Evolutionary conservation across 2,888 invertebrate species (phyloP).

Genomic region (Palloptera scutellata): DNA sequence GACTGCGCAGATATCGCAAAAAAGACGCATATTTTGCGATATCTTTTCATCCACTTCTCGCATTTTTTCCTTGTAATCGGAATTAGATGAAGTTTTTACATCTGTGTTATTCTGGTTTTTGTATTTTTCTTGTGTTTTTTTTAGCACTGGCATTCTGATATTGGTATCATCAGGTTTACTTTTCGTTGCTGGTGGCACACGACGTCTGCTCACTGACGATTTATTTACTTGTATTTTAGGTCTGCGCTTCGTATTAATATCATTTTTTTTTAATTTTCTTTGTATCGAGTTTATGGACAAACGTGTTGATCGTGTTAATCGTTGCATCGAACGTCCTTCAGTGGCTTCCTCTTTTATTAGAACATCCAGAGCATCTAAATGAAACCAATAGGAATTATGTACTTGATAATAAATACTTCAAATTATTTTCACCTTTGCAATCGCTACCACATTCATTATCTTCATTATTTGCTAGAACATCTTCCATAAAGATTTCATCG

Average conservation of each 20-base stretch:
- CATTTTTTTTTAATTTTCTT: neutral
- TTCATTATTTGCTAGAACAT: conserved; percentile 22
- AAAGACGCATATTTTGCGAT: conserved; percentile 56
- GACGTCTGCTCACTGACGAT: conserved; percentile 24
- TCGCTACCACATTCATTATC: conserved; percentile 3
- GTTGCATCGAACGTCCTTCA: neutral
- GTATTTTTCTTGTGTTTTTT: conserved; percentile 14
- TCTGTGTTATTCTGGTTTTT: conserved; percentile 1
- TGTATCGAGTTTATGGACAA: neutral
- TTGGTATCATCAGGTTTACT: neutral
- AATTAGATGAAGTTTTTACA: neutral
- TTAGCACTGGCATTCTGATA: neutral
- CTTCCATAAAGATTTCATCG: conserved; percentile 33
- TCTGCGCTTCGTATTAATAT: neutral
- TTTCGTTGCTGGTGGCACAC: conserved; percentile 29
- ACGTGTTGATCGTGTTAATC: conserved; percentile 14
- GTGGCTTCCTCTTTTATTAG: neutral
- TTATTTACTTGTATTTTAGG: neutral
- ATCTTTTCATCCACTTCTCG: conserved; percentile 57
- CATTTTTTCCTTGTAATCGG: conserved; percentile 39
- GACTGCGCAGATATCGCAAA: conserved; percentile 55
- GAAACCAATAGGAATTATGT: neutral
- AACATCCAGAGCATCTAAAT: conserved; percentile 16
- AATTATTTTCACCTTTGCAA: neutral
- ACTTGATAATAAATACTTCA: neutral